Percentiles rank a stretch among this genome's conserved stretches.
These are phyloP conservation scores for Nyctibius bracteatus DNA, from an alignment of 2,113 vertebrate species.

Conservation along the genomic window DNA sequence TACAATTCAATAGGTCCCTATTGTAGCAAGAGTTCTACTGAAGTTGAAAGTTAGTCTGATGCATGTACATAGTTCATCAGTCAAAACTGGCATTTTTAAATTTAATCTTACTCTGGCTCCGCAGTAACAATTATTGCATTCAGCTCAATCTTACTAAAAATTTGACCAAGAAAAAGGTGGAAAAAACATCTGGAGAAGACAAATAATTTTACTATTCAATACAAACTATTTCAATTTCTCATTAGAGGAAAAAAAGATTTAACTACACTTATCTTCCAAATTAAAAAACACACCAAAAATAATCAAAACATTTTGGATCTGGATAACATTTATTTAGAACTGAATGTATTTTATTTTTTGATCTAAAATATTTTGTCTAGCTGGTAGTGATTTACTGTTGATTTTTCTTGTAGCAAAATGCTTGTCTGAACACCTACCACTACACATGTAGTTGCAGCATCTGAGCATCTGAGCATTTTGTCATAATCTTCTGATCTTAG, in stretches of 20 bases:
- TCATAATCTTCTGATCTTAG: neutral
- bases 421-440: neutral
- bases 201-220: neutral
- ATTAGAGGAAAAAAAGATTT: neutral
- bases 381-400: neutral
- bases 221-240: neutral
- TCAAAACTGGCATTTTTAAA: neutral
- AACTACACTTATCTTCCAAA: neutral
- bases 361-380: neutral
- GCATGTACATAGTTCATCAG: neutral
- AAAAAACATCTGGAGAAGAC: neutral
- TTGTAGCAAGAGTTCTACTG: neutral
- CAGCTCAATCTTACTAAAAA: neutral
- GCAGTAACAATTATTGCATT: neutral
- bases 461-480: neutral
- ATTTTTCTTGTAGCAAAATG: neutral
- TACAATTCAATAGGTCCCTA: neutral
- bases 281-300: neutral
- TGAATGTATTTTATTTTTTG: neutral
- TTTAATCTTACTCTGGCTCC: neutral
- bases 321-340: neutral
- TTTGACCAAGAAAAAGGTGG: neutral
- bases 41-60: neutral
- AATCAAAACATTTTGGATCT: neutral
- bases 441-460: neutral